Evolutionary conservation across 2,113 vertebrate genomes (phyloP).

Genomic region (Naja naja): DNA sequence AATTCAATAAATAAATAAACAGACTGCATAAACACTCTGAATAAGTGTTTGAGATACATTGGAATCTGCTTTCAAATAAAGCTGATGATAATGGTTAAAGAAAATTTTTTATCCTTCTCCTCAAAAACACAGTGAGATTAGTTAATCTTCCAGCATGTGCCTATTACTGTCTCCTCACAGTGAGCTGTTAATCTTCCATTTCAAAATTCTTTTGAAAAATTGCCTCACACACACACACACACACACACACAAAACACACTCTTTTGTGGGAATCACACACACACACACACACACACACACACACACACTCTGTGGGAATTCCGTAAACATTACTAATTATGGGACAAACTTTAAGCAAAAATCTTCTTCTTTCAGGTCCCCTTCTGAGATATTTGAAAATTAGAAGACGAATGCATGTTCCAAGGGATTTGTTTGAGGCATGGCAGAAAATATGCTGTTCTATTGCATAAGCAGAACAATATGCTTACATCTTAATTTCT

Average conservation of each 20-base stretch:
- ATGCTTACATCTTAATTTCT: not conserved
- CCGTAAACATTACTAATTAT: not conserved
- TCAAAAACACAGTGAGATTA: not conserved
- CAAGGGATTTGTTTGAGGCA: not conserved
- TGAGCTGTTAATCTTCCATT: not conserved
- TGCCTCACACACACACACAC: too few species aligned
- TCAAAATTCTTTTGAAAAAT: not conserved
- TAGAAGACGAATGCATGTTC: not conserved
- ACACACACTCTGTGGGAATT: not conserved
- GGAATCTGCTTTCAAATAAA: not conserved
- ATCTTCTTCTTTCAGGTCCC: not conserved
- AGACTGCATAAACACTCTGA: not conserved
- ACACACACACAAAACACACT: too few species aligned
- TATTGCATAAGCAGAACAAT: not conserved
- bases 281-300: too few species aligned
- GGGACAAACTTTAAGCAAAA: not conserved
- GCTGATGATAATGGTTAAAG: not conserved
- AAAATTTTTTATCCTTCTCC: not conserved
- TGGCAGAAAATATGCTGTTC: not conserved
- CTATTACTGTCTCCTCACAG: not conserved
- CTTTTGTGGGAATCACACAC: too few species aligned
- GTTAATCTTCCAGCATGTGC: not conserved
- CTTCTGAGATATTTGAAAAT: not conserved
- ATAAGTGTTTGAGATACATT: not conserved
- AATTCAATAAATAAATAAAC: too few species aligned